These are phyloP conservation scores for Andrena trimmerana DNA, from an alignment of 2,888 invertebrate species.

Conservation along the genomic window DNA sequence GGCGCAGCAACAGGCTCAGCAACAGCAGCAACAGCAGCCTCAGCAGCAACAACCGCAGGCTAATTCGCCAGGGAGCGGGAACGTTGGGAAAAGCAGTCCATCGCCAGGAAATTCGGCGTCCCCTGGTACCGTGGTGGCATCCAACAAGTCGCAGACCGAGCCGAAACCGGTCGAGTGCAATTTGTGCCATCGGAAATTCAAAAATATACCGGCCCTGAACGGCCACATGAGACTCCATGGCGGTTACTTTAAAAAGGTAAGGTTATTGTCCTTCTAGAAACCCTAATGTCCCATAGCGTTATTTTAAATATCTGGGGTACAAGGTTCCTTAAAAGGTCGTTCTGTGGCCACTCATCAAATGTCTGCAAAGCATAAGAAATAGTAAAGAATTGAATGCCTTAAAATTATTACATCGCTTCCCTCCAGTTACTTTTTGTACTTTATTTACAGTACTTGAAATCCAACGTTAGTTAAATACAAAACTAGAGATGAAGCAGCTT, in stretches of 20 bases:
- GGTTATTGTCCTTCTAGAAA: neutral
- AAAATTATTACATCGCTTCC: no score
- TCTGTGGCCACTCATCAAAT: no score
- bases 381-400: no score
- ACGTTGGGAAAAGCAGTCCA: conserved; percentile 80
- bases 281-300: no score
- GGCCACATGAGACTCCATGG: conserved; percentile 99
- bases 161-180: conserved; percentile 97
- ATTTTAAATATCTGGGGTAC: neutral
- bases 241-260: conserved; percentile 97
- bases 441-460: no score
- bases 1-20: conserved; percentile 78
- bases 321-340: no score
- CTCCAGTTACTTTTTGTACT: no score
- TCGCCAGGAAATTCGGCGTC: conserved; percentile 81
- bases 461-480: no score
- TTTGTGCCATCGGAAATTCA: conserved; percentile 97
- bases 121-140: conserved; percentile 81
- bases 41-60: conserved; percentile 78
- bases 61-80: conserved; percentile 81
- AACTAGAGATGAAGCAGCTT: no score
- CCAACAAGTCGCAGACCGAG: conserved; percentile 87
- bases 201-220: conserved; percentile 98
- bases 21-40: conserved; percentile 74
- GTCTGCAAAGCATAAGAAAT: no score